Conservation (phyloP, 2,113 vertebrate species). For the Sialia sialis region DNA sequence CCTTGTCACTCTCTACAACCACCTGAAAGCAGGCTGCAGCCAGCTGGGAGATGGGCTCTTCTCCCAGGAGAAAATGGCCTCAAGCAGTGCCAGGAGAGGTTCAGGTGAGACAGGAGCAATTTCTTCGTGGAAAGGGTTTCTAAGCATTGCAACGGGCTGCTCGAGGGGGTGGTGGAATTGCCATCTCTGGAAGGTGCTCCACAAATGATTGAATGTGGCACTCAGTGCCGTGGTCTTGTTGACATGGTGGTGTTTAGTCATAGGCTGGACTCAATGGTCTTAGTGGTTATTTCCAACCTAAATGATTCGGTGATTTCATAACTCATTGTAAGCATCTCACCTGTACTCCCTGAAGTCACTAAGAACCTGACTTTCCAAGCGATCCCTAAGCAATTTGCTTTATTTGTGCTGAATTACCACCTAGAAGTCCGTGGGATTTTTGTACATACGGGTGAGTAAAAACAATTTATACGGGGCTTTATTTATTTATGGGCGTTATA, state of each 20-base stretch:
- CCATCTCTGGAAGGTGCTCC: not conserved
- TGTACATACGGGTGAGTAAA: fast-evolving
- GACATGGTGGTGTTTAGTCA: not conserved
- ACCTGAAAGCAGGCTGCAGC: not conserved
- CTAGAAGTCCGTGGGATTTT: fast-evolving
- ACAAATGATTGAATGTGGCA: too few species aligned
- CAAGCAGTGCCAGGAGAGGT: too few species aligned
- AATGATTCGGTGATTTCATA: not conserved
- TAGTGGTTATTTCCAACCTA: not conserved
- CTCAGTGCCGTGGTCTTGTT: not conserved
- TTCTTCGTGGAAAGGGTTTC: not conserved
- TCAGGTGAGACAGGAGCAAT: not conserved
- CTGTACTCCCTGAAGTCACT: fast-evolving
- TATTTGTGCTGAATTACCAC: not conserved
- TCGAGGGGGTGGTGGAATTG: fast-evolving
- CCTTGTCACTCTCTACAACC: too few species aligned
- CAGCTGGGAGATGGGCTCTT: too few species aligned
- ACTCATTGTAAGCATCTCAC: fast-evolving
- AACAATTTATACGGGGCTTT: fast-evolving
- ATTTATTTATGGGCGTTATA: fast-evolving
- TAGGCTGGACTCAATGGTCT: not conserved
- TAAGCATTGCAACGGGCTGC: too few species aligned
- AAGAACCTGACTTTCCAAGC: not conserved
- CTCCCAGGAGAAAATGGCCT: not conserved
- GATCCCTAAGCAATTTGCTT: not conserved